Conservation (phyloP, 2,888 invertebrate genomes). For the Campopleginae sp. region DNA sequence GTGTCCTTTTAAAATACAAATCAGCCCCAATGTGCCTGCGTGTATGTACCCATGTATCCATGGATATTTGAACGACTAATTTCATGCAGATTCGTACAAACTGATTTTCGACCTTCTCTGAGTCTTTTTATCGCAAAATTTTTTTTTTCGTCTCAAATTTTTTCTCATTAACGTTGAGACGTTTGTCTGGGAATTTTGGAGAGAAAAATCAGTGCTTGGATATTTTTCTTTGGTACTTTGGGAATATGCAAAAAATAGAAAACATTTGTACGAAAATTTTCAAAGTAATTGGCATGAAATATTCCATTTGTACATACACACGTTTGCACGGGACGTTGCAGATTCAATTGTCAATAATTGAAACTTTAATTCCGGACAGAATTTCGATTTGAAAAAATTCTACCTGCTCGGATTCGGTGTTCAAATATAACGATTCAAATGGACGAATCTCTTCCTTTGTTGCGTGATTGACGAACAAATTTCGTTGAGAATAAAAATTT, state of each 20-base stretch:
- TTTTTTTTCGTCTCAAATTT: not conserved
- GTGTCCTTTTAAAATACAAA: not conserved
- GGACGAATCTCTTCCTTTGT: not conserved
- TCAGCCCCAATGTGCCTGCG: not conserved
- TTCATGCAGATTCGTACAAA: conserved; percentile 10
- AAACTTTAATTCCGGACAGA: not conserved
- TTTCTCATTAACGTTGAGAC: not conserved
- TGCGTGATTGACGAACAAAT: not conserved
- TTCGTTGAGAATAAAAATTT: not conserved
- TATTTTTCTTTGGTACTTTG: not conserved
- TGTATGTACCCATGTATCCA: not conserved
- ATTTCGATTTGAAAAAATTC: conserved; percentile 1
- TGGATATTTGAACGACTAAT: not conserved
- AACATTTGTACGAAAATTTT: not conserved
- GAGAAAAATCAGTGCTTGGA: not conserved
- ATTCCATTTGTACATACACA: conserved; percentile 10
- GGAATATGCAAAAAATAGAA: not conserved
- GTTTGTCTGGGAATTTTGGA: not conserved
- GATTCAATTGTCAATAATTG: not conserved
- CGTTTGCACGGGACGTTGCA: not conserved
- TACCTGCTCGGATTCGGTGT: not conserved
- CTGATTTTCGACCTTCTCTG: not conserved
- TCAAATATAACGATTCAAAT: not conserved
- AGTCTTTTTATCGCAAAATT: not conserved
- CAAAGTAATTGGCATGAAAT: not conserved